Evolutionary conservation across 1,140 invertebrate species (phyloP), one percentile per base, ranked within the genome.

Genomic region (Drosophila nasuta): DNA sequence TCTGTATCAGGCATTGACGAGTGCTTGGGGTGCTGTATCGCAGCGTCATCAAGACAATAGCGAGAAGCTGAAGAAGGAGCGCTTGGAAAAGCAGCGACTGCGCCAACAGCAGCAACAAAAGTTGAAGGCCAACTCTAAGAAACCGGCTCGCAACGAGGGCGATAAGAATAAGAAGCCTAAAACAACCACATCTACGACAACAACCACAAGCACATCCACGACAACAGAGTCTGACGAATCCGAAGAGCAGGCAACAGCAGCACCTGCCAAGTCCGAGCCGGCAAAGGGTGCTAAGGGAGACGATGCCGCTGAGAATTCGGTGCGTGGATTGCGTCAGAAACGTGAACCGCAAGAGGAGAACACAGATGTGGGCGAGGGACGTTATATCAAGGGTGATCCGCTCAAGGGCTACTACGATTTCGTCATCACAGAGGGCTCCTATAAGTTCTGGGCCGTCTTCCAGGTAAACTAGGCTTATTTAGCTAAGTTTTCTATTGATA

Each of bases 371-470:
- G 86, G 79, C 7, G 92, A 92, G 56, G 92, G 88, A 6, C 79
- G 92, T 17, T 93, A 93, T 6, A 93, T 93, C 28, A 94, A 94
- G 82, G 82, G 89, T 10, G 96, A 96, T 86, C 95, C 95, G 8
- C 96, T 95, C 94, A 94, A 94, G 10, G 95, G 95, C 0, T 97
- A 97, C 90, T 97, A 97, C 82, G 96, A 97, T 92, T 97, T 97
- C 89, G 94, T 97, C 46, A 96, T 97, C 75, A 97, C 96, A 72
- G 96, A 97, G 86, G 96, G 96, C 0, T 97, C 96, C 13, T 97
- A 96, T 92, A 97, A 97, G 90, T 97, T 97, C 85, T 97, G 96
- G 96, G 96, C 96, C 10, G 96, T 94, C 7, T 97, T 97, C 93
- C 96, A 97, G 93, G 96, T 96, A 93, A 91, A 43, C 28, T 20